Conservation (phyloP, 1,140 invertebrate genomes). For the Drosophila seguyi region DNA sequence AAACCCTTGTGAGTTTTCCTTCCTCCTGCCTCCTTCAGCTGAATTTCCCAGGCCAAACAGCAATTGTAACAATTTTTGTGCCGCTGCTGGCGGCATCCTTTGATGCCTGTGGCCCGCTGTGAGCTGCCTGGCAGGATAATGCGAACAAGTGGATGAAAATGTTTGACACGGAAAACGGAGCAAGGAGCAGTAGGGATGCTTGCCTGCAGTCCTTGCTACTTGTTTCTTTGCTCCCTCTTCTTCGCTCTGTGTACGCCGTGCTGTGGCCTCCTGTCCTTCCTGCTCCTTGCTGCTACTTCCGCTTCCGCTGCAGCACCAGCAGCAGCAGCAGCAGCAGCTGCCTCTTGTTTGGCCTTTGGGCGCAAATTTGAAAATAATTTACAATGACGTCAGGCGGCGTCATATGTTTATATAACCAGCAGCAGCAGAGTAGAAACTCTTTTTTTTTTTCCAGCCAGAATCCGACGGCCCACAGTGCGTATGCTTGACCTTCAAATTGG, state of each 20-base stretch:
- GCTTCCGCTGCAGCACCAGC: conserved; percentile 57
- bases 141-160: conserved; percentile 82
- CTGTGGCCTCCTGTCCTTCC: conserved; percentile 56
- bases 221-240: conserved; percentile 1
- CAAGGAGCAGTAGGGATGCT: conserved; percentile 1
- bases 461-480: conserved; percentile 55
- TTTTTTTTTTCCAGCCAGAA: background rate
- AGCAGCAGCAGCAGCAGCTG: conserved; percentile 35
- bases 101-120: conserved; percentile 64
- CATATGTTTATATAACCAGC: conserved; percentile 70
- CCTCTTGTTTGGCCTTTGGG: conserved; percentile 64
- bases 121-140: conserved; percentile 64
- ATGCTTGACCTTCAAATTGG: conserved; percentile 79
- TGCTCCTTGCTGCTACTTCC: conserved; percentile 65
- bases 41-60: conserved; percentile 1
- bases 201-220: conserved; percentile 50
- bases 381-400: conserved; percentile 66
- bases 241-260: conserved; percentile 45
- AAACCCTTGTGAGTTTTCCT: background rate
- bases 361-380: conserved; percentile 81
- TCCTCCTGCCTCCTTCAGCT: background rate
- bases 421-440: background rate
- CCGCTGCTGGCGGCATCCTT: conserved; percentile 57
- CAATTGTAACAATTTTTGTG: conserved; percentile 49
- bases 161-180: conserved; percentile 69